Percentiles rank a stretch among this genome's conserved stretches.
Evolutionary conservation across 1,140 invertebrate genomes (phyloP).

Genomic region (Diplogasteroides magnus): DNA sequence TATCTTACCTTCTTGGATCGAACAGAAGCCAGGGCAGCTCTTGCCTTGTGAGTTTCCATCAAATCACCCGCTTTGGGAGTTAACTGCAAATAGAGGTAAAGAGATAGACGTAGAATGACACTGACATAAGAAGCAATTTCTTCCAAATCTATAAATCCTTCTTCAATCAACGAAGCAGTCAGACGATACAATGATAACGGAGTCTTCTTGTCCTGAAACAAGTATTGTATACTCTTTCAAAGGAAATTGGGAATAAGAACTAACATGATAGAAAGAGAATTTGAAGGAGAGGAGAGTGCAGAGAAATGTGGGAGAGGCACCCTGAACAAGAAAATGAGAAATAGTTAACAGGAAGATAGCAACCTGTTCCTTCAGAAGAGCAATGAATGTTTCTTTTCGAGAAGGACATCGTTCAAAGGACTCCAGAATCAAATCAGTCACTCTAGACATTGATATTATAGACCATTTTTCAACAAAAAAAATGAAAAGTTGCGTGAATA

Average conservation of each 20-base stretch:
- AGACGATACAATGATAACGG: slow-evolving; percentile 77
- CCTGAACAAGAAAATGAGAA: too few species aligned
- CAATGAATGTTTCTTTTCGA: background rate
- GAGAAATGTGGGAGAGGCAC: background rate
- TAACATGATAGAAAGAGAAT: background rate
- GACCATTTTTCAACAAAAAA: background rate
- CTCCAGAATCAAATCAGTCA: background rate
- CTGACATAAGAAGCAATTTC: background rate
- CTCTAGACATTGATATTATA: too few species aligned
- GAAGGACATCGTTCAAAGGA: background rate
- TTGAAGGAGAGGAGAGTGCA: background rate
- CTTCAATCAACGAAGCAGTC: slow-evolving; percentile 78
- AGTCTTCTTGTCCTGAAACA: slow-evolving; percentile 62
- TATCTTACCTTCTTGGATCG: slow-evolving; percentile 13
- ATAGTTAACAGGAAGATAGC: too few species aligned
- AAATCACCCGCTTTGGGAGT: slow-evolving; percentile 77
- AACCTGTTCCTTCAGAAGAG: background rate
- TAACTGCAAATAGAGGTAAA: slow-evolving; percentile 73
- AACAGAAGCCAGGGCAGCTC: slow-evolving; percentile 68
- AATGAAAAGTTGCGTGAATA: background rate
- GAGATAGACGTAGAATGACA: background rate
- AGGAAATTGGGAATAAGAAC: slow-evolving; percentile 70
- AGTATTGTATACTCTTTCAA: slow-evolving; percentile 58
- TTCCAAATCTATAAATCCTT: slow-evolving; percentile 64
- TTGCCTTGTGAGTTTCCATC: slow-evolving; percentile 72